These are phyloP conservation scores for Pantherophis guttatus DNA, from an alignment of 2,113 vertebrate species.

Conservation along the genomic window DNA sequence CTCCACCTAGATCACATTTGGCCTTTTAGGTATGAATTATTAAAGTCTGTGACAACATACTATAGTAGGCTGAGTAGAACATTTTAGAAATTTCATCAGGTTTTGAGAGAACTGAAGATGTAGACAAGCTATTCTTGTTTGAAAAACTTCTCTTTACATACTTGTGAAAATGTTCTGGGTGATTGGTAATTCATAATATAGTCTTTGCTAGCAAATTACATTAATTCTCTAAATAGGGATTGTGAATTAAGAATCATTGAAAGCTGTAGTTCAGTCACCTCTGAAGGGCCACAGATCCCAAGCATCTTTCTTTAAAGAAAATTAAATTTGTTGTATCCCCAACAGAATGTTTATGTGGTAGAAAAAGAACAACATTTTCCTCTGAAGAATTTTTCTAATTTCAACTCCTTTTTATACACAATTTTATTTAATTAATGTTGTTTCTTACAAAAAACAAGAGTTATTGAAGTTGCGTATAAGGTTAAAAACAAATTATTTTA, in stretches of 20 bases:
- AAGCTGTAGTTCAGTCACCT: not conserved
- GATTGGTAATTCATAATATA: not conserved
- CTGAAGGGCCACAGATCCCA: not conserved
- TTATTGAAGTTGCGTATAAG: not conserved
- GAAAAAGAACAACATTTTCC: not conserved
- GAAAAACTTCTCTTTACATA: not conserved
- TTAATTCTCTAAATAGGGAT: not conserved
- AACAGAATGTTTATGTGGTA: not conserved
- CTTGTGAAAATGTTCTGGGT: not conserved
- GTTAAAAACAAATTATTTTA: not conserved
- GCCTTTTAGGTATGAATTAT: not conserved
- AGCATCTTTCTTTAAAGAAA: not conserved
- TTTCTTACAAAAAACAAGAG: not conserved
- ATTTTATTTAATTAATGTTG: not conserved
- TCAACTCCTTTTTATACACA: not conserved
- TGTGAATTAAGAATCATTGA: not conserved
- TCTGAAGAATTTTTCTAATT: not conserved
- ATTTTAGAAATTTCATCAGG: not conserved
- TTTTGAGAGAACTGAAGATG: not conserved
- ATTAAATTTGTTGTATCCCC: not conserved
- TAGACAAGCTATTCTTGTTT: not conserved
- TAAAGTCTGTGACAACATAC: no score
- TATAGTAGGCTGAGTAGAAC: not conserved
- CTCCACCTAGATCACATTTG: not conserved
- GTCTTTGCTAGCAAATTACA: not conserved